These are phyloP conservation scores for Rosalia funebris DNA, from an alignment of 2,888 invertebrate genomes.

Conservation along the genomic window DNA sequence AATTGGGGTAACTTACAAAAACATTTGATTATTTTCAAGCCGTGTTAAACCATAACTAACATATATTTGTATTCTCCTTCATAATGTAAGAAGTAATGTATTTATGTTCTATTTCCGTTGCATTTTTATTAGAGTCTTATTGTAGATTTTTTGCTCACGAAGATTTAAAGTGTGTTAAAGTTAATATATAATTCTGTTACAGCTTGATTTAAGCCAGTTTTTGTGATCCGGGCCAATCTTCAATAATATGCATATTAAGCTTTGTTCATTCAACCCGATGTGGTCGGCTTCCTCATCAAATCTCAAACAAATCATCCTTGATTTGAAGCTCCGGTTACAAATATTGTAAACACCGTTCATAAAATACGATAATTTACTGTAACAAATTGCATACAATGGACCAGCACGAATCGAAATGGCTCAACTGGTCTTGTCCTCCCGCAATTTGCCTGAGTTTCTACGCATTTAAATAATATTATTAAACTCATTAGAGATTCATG, in stretches of 20 bases:
- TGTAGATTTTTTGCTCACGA: no score
- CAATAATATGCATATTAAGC: conserved; percentile 8
- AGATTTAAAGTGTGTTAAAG: no score
- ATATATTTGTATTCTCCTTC: no score
- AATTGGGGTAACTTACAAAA: no score
- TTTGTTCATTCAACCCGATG: conserved; percentile 9
- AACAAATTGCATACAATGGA: conserved; percentile 45
- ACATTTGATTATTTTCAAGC: no score
- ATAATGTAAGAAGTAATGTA: no score
- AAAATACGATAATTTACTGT: conserved; percentile 51
- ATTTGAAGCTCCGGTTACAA: conserved; percentile 38
- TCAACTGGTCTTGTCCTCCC: not conserved
- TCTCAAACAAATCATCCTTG: conserved; percentile 40
- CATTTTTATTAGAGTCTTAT: no score
- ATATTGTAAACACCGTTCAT: conserved; percentile 40
- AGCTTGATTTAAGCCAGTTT: no score
- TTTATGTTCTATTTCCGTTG: no score
- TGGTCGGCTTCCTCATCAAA: conserved; percentile 9
- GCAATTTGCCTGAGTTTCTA: conserved; percentile 9
- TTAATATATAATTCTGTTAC: no score
- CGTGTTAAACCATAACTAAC: no score
- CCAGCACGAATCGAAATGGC: conserved; percentile 4
- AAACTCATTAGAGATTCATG: conserved; percentile 34
- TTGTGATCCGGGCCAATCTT: no score
- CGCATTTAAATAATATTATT: conserved; percentile 29